These are phyloP conservation scores for Podarcis cretensis DNA, from an alignment of 2,113 vertebrate genomes.

Conservation along the genomic window DNA sequence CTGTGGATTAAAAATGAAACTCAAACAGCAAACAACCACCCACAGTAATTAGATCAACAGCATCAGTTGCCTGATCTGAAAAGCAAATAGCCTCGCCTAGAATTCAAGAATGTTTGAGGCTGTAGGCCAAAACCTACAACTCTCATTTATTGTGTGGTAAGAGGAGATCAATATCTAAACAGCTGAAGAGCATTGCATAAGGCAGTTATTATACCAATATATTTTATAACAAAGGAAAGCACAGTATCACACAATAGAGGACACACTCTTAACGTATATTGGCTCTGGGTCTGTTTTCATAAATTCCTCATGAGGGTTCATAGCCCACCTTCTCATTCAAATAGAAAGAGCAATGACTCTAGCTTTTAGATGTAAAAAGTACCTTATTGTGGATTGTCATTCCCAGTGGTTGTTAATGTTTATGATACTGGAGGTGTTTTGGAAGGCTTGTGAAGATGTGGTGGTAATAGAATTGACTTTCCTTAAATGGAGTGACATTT, in stretches of 20 bases:
- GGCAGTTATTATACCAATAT: rapidly evolving
- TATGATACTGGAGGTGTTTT: neutral
- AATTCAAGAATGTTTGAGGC: neutral
- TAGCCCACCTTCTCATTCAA: neutral
- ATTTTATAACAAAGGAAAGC: neutral
- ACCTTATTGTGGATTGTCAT: neutral
- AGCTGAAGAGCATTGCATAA: rapidly evolving
- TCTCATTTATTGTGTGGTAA: neutral
- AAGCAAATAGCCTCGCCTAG: constrained; percentile 39
- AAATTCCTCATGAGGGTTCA: neutral
- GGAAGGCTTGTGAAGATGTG: neutral
- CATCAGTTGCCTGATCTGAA: constrained; percentile 14
- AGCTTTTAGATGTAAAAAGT: neutral
- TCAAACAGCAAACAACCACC: constrained; percentile 32
- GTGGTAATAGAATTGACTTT: neutral
- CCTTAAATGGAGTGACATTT: neutral
- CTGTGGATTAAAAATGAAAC: constrained; percentile 24
- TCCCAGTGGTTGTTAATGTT: neutral
- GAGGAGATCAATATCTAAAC: neutral
- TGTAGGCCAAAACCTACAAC: neutral
- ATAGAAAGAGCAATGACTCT: neutral
- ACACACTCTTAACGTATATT: neutral
- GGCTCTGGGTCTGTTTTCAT: neutral
- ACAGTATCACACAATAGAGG: neutral
- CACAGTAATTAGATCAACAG: neutral